These are phyloP conservation scores for Cladorhizidae sp. DNA, from an alignment of 37 sponge, comb jelly and placozoan genomes.

Conservation along the genomic window DNA sequence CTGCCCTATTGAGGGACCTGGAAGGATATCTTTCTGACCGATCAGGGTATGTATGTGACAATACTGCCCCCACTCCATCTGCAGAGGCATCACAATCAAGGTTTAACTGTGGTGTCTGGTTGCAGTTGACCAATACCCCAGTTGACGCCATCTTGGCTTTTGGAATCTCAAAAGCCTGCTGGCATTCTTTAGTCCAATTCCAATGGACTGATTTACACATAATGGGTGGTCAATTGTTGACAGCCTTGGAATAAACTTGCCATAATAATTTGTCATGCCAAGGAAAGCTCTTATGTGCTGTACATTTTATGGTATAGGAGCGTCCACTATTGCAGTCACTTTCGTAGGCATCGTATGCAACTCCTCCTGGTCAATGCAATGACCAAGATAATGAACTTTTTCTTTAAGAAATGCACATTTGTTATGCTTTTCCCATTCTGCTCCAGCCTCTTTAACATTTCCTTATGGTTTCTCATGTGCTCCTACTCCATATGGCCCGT, in stretches of 20 bases:
- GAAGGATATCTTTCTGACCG: conserved; percentile 6
- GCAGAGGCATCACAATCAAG: conserved; percentile 25
- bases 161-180: background rate
- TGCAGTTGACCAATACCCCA: conserved; percentile 14
- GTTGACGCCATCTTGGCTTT: conserved; percentile 15
- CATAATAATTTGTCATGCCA: conserved; percentile 28
- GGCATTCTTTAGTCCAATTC: conserved; percentile 4
- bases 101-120: conserved; percentile 14
- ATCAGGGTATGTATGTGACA: background rate
- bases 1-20: background rate
- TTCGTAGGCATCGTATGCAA: background rate
- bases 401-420: conserved; percentile 27
- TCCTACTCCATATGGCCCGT: conserved; percentile 12
- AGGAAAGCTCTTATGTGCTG: conserved; percentile 16
- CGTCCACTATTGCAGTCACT: conserved; percentile 7
- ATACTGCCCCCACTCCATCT: conserved; percentile 9
- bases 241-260: background rate
- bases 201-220: background rate
- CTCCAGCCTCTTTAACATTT: conserved; percentile 27
- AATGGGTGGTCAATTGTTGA: background rate
- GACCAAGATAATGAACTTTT: conserved; percentile 24
- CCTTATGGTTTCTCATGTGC: conserved; percentile 5
- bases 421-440: conserved; percentile 7
- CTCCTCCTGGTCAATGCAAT: background rate
- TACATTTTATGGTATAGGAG: conserved; percentile 24